Percentiles rank a stretch among this genome's conserved stretches.
Evolutionary conservation across 2,113 vertebrate species (phyloP).

Genomic region (Pipa parva): DNA sequence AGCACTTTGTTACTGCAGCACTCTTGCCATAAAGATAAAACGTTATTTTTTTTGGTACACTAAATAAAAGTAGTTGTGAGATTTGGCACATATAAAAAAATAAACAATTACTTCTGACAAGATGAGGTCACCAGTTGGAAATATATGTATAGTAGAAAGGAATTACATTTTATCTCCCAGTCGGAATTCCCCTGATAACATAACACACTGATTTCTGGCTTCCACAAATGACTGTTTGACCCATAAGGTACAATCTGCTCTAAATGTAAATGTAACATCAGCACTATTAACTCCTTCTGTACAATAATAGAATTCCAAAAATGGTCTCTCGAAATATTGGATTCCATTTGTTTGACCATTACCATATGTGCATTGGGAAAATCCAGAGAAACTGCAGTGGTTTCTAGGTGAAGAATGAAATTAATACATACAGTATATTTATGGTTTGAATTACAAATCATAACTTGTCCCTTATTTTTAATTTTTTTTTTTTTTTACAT

Average conservation of each 20-base stretch:
- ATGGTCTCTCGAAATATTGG: too few species aligned
- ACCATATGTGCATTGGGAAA: too few species aligned
- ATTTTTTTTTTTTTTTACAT: too few species aligned
- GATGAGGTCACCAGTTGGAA: slow-evolving; percentile 31
- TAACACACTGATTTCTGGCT: not conserved
- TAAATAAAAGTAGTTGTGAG: slow-evolving; percentile 8
- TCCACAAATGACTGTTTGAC: slow-evolving; percentile 8
- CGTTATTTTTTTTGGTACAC: not conserved
- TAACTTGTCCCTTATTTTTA: too few species aligned
- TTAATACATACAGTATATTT: too few species aligned
- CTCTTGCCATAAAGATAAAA: slow-evolving; percentile 11
- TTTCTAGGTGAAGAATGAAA: not conserved
- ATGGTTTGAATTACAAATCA: too few species aligned
- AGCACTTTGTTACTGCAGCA: slow-evolving; percentile 16
- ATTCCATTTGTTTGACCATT: too few species aligned
- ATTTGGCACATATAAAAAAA: not conserved
- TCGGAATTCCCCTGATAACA: not conserved
- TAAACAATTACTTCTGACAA: not conserved
- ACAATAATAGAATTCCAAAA: too few species aligned
- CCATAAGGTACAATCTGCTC: too few species aligned
- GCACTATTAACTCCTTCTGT: not conserved
- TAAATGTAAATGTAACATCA: not conserved
- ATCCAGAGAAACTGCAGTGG: too few species aligned
- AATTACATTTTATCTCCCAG: not conserved
- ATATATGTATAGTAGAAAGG: not conserved